Percentiles rank a stretch among this genome's conserved stretches.
These are phyloP conservation scores for Cyclina sinensis DNA, from an alignment of 1,140 invertebrate genomes.

Conservation along the genomic window DNA sequence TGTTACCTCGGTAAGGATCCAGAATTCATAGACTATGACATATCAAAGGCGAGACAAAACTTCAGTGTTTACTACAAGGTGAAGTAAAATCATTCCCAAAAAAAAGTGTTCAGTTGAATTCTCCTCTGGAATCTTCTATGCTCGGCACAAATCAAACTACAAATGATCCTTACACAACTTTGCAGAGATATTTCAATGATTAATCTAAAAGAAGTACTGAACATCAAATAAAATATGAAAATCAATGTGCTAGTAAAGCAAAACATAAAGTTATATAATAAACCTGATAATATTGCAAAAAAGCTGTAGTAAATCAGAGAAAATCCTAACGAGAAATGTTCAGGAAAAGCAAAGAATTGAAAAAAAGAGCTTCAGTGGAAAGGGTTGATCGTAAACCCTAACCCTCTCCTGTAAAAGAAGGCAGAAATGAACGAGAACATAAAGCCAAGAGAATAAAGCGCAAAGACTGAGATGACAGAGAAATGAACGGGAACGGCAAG, in stretches of 20 bases:
- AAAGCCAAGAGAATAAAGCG: conserved; percentile 4
- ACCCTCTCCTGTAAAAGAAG: conserved; percentile 19
- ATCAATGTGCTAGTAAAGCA: neutral
- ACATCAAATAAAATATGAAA: conserved; percentile 36
- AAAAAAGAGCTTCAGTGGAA: conserved; percentile 27
- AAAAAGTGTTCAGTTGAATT: conserved; percentile 35
- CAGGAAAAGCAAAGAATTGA: conserved; percentile 23
- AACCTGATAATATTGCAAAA: conserved; percentile 31
- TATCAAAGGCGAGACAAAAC: conserved; percentile 24
- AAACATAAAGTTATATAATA: conserved; percentile 20
- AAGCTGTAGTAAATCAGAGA: conserved; percentile 13
- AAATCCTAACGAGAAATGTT: conserved; percentile 21
- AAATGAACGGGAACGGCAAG: neutral
- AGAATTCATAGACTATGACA: conserved; percentile 39
- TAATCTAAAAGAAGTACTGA: conserved; percentile 14
- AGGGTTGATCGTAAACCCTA: conserved; percentile 8
- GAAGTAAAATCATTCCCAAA: conserved; percentile 33
- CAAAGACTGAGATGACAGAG: neutral
- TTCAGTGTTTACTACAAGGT: conserved; percentile 29
- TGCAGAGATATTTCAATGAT: conserved; percentile 41
- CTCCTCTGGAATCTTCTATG: conserved; percentile 40
- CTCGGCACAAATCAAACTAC: conserved; percentile 33
- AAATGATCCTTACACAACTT: conserved; percentile 38
- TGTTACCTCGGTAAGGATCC: conserved; percentile 35
- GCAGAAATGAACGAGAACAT: conserved; percentile 25